Conservation (phyloP, 2,113 vertebrate species). For the Gallinago undulata region DNA sequence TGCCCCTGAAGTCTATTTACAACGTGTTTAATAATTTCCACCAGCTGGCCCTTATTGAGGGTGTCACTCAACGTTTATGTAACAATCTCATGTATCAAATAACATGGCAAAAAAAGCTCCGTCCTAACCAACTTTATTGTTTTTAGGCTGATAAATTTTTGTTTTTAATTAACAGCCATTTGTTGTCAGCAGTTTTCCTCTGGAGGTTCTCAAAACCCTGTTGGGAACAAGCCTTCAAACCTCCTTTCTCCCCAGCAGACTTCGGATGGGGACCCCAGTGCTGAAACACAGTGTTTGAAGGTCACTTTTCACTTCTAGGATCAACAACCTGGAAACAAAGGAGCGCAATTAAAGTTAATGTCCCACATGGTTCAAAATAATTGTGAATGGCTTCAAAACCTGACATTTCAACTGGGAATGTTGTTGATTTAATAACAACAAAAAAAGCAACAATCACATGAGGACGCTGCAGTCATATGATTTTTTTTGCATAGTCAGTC, state of each 20-base stretch:
- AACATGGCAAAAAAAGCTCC: conserved; percentile 40
- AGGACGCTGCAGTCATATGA: conserved; percentile 51
- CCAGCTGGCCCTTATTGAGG: conserved; percentile 40
- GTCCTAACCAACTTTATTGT: conserved; percentile 33
- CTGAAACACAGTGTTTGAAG: conserved; percentile 12
- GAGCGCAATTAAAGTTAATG: background rate
- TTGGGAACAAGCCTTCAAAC: background rate
- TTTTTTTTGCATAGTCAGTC: conserved; percentile 44
- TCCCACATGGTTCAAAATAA: background rate
- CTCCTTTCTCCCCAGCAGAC: background rate
- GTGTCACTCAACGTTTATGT: conserved; percentile 52
- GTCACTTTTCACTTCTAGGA: conserved; percentile 28
- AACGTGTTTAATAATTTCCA: conserved; percentile 37
- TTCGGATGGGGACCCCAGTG: background rate
- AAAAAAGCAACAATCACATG: conserved; percentile 52
- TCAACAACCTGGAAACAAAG: conserved; percentile 42
- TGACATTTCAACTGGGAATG: conserved; percentile 21
- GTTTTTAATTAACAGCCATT: conserved; percentile 58
- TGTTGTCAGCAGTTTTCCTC: conserved; percentile 36
- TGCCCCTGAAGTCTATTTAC: conserved; percentile 43
- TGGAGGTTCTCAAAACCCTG: conserved; percentile 10
- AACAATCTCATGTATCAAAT: conserved; percentile 61
- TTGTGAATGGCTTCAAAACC: background rate
- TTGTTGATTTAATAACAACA: background rate
- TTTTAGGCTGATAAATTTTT: conserved; percentile 58